Percentiles rank a stretch among this genome's conserved stretches.
Evolutionary conservation across 2,797 vertebrate species (phyloP).

Genomic region (Oreochromis grahami): DNA sequence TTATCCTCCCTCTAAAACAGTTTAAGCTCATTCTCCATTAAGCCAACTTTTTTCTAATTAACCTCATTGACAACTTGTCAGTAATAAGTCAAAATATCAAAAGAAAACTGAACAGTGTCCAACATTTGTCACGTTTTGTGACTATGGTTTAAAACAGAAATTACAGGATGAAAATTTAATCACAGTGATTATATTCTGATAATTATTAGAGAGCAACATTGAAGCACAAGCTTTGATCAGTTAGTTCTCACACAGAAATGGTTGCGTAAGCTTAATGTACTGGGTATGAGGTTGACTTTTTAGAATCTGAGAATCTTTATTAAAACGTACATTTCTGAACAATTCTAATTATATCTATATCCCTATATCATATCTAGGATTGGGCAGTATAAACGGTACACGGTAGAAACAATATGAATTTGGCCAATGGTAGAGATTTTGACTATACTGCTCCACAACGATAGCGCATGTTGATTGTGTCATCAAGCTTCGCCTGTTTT

Average conservation of each 20-base stretch:
- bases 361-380: not conserved
- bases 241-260: not conserved
- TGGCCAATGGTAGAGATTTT: not conserved
- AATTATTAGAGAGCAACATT: not conserved
- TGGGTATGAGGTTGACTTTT: not conserved
- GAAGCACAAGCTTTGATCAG: not conserved
- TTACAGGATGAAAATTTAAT: not conserved
- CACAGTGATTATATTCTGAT: fast-evolving
- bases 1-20: not conserved
- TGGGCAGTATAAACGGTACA: not conserved
- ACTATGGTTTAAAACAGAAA: not conserved
- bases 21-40: not conserved
- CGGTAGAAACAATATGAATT: not conserved
- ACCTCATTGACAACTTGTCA: not conserved
- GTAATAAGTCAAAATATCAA: not conserved
- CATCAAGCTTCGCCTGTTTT: not conserved
- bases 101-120: not conserved
- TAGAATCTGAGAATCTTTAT: not conserved
- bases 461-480: not conserved
- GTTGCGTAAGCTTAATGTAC: not conserved
- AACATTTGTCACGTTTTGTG: not conserved
- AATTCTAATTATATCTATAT: not conserved
- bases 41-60: not conserved
- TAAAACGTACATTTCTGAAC: not conserved
- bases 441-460: not conserved